Evolutionary conservation across 2,113 vertebrate species (phyloP), one percentile per base, ranked within the genome.

Genomic region (Corydoras maculifer): DNA sequence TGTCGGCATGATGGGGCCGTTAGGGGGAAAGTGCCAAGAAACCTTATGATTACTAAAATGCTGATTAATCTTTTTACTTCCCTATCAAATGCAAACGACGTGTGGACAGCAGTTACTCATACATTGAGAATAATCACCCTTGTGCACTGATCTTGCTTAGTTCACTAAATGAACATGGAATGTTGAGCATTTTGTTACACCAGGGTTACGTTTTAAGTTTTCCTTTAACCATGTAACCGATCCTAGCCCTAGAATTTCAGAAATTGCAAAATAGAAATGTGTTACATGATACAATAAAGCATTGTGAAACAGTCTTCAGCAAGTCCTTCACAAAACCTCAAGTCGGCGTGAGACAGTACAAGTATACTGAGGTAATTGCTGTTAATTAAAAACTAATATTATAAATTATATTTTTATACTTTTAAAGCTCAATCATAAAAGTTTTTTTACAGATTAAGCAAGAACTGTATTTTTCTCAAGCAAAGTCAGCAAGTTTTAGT

Each of bases 101-200:
- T 69, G 60, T 60, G 18, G 18, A 60, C 49, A 69, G 14, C 3
- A n/a, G 14, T 69, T 29, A 14, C 35, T 49, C 32, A 58, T 15
- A 18, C 55, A 65, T 10, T 29, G 58, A 35, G 12, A 43, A 54
- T 62, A 35, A 13, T 61, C n/a, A 59, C 11, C 62, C 49, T 61
- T 31, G 32, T 43, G 9, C 31, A 11, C 15, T 43, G 54, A 50
- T 35, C 35, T 6, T 12, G 25, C 29, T 4, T 58, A 2, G 13
- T 61, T 54, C 12, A 10, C 11, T 65, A 25, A 58, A 43, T 14
- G 14, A 58, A 66, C 9, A 30, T 29, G 53, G 12, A 61, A 62
- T 62, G 31, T 65, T 68, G 50, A 62, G 58, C 64, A 57, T 50
- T 74, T 51, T 68, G 50, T 53, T 5, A 74, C 13, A 57, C 58